Percentiles rank a stretch among this genome's conserved stretches.
Evolutionary conservation across 2,113 vertebrate genomes (phyloP).

Genomic region (Colaptes auratus): DNA sequence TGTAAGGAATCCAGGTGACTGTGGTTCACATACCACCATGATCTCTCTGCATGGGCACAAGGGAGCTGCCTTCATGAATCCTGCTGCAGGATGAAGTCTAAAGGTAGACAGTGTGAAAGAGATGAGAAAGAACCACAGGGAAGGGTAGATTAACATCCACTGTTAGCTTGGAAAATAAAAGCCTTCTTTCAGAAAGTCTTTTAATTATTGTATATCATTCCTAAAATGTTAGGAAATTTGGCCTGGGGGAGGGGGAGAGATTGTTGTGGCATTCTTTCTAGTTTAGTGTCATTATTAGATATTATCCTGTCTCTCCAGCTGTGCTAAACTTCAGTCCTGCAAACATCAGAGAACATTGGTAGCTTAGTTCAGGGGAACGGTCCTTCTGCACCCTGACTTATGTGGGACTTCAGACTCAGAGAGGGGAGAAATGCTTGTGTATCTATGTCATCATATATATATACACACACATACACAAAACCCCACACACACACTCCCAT

Average conservation of each 20-base stretch:
- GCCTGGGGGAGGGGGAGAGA: neutral
- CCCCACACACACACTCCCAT: neutral
- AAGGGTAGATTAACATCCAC: conserved; percentile 2
- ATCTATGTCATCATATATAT: neutral
- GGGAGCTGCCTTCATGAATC: conserved; percentile 27
- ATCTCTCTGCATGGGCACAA: conserved; percentile 37
- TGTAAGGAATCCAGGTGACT: conserved; percentile 46
- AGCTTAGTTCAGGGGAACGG: neutral
- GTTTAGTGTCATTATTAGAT: neutral
- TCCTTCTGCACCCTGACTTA: neutral
- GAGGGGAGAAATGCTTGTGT: neutral
- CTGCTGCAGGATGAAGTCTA: conserved; percentile 24
- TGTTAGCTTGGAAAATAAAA: neutral
- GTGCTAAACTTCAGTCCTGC: neutral
- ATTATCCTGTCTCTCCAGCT: neutral
- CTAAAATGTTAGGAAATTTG: conserved; percentile 49
- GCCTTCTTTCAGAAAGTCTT: conserved; percentile 8
- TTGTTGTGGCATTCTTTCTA: conserved; percentile 9
- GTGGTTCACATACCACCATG: neutral
- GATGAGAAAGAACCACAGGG: conserved; percentile 11
- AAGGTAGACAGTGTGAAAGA: conserved; percentile 24
- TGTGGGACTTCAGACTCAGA: neutral
- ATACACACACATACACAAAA: neutral
- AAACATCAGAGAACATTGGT: neutral
- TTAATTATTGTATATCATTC: conserved; percentile 51